A percentile compares a stretch with the other conserved stretches of the same genome.
Conservation (phyloP, 2,797 vertebrate genomes). For the Dryobates pubescens region DNA sequence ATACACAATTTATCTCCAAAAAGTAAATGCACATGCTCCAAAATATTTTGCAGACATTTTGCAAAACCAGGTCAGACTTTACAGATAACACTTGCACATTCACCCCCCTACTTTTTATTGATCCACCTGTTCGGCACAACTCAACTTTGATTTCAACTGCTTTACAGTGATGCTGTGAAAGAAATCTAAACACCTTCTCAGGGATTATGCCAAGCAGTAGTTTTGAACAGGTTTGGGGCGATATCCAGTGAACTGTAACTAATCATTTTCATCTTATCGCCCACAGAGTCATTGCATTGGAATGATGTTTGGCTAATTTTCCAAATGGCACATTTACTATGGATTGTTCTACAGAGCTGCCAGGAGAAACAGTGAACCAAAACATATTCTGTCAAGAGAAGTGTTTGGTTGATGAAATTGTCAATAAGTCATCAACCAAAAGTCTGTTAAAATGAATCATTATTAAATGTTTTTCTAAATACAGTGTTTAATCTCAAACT, state of each 20-base stretch:
- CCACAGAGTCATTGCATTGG: slow-evolving; percentile 38
- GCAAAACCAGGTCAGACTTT: not conserved
- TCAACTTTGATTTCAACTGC: slow-evolving; percentile 1
- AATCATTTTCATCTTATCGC: slow-evolving; percentile 38
- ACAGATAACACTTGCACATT: not conserved
- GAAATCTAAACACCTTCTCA: not conserved
- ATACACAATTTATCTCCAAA: not conserved
- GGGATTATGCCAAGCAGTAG: slow-evolving; percentile 28
- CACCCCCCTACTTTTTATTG: not conserved
- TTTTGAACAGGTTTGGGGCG: slow-evolving; percentile 40
- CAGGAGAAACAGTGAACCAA: slow-evolving; percentile 60
- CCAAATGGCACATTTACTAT: slow-evolving; percentile 47
- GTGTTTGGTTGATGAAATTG: slow-evolving; percentile 73
- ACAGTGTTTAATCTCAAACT: slow-evolving; percentile 74
- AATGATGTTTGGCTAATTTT: slow-evolving; percentile 61
- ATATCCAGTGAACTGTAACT: slow-evolving; percentile 17
- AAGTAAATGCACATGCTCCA: not conserved
- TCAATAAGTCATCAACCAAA: slow-evolving; percentile 76
- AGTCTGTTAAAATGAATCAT: slow-evolving; percentile 74
- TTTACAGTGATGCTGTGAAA: not conserved
- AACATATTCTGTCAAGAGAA: slow-evolving; percentile 70
- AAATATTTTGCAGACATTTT: not conserved
- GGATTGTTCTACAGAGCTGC: slow-evolving; percentile 58
- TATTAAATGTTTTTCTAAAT: slow-evolving; percentile 69
- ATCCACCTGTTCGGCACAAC: not conserved